Base-by-base conservation (phyloP, 2,888 invertebrate species). In the Trachelus troglodyta region DNA sequence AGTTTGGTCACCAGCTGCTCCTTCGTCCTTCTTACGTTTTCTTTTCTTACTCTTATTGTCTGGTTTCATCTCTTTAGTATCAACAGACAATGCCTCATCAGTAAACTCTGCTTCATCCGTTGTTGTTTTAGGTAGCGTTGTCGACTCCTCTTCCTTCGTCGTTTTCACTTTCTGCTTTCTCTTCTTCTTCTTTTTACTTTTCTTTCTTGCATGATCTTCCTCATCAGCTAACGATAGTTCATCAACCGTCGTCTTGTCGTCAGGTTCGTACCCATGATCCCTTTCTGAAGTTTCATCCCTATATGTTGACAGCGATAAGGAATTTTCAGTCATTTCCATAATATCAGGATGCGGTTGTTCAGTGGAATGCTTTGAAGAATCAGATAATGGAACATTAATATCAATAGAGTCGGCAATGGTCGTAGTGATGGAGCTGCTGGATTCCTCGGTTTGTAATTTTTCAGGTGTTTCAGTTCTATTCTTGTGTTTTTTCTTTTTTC, bases 201-300 rank as follows among this genome's bases (percentile, higher is more conserved):
- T 93, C 82, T 87, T 89, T 56, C 77, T 88, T 34, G 86, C 82
- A 56, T 90, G 88, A 74, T 91, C 90, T 33, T 91, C 91, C 23
- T 92, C 90, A 34, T 92, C 89, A n/a, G 81, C 78, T 3, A 84
- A 77, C 3, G 88, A 85, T 15, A 85, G 88, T 91, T 95, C 92
- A 90, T 94, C 93, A 86, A 94, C 93, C 34, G 94, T 92, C 1
- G 95, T 94, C 81, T 94, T 92, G 82, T 94, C 93, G 86, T 95
- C 96, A 12, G 95, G 94, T 88, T 96, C 96, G 87, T 96, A 96
- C n/a, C 96, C 96, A 80, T 93, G 93, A 74, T 92, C 91, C 69
- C 90, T 87, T 69, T 90, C 89, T 75, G 92, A 92, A 77, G 92
- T 92, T 77, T 93, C 93, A 35, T 90, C 88, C 56, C 86, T 85